Percentiles rank a stretch among this genome's conserved stretches.
These are phyloP conservation scores for Whitmania pigra DNA, from an alignment of 1,140 invertebrate genomes.

Conservation along the genomic window DNA sequence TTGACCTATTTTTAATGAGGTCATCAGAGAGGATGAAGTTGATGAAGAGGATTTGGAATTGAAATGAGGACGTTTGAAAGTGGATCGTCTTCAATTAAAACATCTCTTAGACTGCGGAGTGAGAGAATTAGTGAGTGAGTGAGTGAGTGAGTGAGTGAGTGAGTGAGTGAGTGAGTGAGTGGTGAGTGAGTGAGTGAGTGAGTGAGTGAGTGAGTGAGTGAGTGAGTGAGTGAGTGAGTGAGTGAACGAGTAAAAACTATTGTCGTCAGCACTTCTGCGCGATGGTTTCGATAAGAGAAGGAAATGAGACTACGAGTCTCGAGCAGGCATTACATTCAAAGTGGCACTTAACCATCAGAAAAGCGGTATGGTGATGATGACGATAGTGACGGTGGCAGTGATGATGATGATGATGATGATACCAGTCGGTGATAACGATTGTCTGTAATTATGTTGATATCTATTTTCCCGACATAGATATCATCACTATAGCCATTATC, in stretches of 20 bases:
- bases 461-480: background rate
- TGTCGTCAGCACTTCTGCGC: background rate
- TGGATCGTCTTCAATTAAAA: too few relatives aligned
- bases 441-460: background rate
- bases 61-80: too few relatives aligned
- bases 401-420: slow-evolving; percentile 1
- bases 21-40: background rate
- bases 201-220: background rate
- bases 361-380: background rate
- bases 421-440: background rate
- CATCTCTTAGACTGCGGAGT: background rate
- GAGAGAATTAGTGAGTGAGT: background rate
- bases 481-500: background rate
- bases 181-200: background rate
- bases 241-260: background rate
- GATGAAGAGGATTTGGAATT: too few relatives aligned
- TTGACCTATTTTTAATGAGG: background rate
- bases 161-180: too few relatives aligned
- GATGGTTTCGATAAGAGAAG: background rate
- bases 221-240: background rate
- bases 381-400: background rate
- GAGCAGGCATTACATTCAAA: too few relatives aligned
- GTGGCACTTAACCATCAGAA: background rate
- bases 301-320: too few relatives aligned
- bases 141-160: background rate